Evolutionary conservation across 2,888 invertebrate genomes (phyloP).

Genomic region (Pristionchus exspectatus): DNA sequence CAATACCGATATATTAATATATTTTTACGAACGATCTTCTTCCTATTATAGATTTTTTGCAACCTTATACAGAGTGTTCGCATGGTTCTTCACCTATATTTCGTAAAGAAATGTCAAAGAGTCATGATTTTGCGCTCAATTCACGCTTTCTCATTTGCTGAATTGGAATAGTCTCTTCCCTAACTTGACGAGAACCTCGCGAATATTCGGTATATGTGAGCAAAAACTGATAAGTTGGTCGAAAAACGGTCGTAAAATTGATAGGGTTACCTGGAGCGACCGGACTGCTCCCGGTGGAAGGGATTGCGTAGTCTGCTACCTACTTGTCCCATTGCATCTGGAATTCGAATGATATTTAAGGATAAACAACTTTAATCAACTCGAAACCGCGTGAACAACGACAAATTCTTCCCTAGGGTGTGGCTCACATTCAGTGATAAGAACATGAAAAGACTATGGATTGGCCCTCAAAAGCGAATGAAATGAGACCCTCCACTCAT

Average conservation of each 20-base stretch:
- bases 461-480: not conserved
- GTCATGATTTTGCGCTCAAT: too few species aligned
- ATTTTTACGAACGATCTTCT: too few species aligned
- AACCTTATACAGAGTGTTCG: too few species aligned
- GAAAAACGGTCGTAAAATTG: not conserved
- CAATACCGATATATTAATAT: too few species aligned
- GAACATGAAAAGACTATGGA: not conserved
- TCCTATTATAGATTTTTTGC: too few species aligned
- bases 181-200: not conserved
- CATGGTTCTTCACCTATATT: too few species aligned
- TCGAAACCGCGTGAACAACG: not conserved
- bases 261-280: not conserved
- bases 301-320: constrained; percentile 32
- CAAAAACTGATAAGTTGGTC: not conserved
- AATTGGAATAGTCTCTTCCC: too few species aligned
- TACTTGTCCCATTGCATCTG: constrained; percentile 50
- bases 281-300: not conserved
- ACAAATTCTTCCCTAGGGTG: not conserved
- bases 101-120: too few species aligned
- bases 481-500: not conserved
- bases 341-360: not conserved
- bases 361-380: not conserved
- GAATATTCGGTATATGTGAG: not conserved
- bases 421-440: not conserved
- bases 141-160: too few species aligned